A percentile compares a stretch with the other conserved stretches of the same genome.
Conservation (phyloP, 1,140 invertebrate genomes). For the Subanguina moxae region DNA sequence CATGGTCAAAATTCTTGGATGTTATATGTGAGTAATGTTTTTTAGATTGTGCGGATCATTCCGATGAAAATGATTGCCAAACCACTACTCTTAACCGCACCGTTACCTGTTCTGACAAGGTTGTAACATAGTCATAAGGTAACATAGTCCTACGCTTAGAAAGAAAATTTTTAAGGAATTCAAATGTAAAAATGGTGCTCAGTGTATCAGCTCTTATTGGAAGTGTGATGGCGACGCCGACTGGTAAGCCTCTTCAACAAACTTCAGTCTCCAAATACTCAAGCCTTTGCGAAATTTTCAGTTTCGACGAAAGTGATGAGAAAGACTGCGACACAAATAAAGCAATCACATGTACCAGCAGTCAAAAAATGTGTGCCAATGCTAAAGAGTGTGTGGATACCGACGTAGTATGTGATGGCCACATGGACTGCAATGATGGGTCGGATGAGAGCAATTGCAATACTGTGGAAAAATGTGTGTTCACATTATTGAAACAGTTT, state of each 20-base stretch:
- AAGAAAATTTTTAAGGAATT: slow-evolving; percentile 49
- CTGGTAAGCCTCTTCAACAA: slow-evolving; percentile 9
- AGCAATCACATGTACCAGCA: slow-evolving; percentile 8
- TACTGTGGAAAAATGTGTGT: background rate
- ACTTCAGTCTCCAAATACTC: no score
- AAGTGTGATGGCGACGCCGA: slow-evolving; percentile 41
- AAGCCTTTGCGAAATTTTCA: no score
- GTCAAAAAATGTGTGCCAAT: slow-evolving; percentile 64
- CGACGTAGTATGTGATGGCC: slow-evolving; percentile 67
- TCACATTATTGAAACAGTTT: background rate
- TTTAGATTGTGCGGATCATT: slow-evolving; percentile 41
- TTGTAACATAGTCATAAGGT: background rate
- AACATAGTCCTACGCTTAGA: slow-evolving; percentile 4
- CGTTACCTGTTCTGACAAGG: slow-evolving; percentile 4
- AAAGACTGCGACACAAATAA: slow-evolving; percentile 10
- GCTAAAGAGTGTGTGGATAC: slow-evolving; percentile 69
- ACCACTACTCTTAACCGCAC: background rate
- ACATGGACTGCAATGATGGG: slow-evolving; percentile 68
- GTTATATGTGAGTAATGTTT: background rate
- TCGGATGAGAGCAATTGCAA: slow-evolving; percentile 72
- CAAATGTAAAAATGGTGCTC: slow-evolving; percentile 44
- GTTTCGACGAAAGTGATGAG: slow-evolving; percentile 27
- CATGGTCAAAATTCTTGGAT: background rate
- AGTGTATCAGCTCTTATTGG: slow-evolving; percentile 54
- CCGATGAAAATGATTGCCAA: slow-evolving; percentile 36